phyloP scores from a whole-genome alignment of 2,113 vertebrate species.

The Rallus limicola region DNA sequence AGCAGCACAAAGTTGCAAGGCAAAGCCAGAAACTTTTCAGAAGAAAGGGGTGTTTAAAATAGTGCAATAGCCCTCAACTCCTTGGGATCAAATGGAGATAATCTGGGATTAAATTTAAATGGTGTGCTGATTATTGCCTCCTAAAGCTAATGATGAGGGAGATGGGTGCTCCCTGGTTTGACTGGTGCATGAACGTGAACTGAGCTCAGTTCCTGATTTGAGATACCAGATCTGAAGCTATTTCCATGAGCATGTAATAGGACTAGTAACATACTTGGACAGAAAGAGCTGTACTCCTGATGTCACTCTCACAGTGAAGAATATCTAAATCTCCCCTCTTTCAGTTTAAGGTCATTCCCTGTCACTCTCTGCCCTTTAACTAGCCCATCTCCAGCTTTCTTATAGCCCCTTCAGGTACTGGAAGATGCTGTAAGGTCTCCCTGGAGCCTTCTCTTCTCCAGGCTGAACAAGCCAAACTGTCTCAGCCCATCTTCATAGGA shows the following conservation, averaged over 20 bases:
- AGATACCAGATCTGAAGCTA: not conserved
- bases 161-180: not conserved
- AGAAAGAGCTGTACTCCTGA: not conserved
- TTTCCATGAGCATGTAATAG: not conserved
- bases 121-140: not conserved
- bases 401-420: too few species aligned
- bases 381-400: too few species aligned
- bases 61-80: not conserved
- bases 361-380: too few species aligned
- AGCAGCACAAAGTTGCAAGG: not conserved
- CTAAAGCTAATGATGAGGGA: not conserved
- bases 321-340: too few species aligned
- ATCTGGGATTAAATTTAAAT: not conserved
- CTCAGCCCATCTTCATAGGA: too few species aligned
- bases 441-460: not conserved
- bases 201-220: not conserved
- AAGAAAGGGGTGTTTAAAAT: not conserved
- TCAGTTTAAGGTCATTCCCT: too few species aligned
- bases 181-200: slow-evolving; percentile 20
- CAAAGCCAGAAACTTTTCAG: not conserved
- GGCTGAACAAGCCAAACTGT: too few species aligned
- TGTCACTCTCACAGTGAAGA: not conserved
- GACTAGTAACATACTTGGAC: slow-evolving; percentile 1
- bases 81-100: not conserved
- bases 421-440: too few species aligned